Evolutionary conservation across 1,140 invertebrate genomes (phyloP).

Genomic region (Eriocheir sinensis): DNA sequence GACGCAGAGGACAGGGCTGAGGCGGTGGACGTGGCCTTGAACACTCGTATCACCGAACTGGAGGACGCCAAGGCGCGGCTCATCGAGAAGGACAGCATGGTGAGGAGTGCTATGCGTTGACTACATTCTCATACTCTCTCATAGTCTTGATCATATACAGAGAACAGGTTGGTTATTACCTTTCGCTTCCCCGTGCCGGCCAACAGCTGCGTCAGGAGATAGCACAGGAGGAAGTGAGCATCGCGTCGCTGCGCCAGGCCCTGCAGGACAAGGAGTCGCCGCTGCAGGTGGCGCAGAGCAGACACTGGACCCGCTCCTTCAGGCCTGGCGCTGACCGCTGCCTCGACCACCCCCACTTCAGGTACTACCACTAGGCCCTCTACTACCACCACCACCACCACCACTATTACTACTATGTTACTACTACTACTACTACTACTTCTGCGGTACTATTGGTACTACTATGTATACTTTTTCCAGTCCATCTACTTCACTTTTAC

Average conservation of each 20-base stretch:
- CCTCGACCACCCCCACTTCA: constrained; percentile 76
- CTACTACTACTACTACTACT: no score
- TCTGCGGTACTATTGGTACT: no score
- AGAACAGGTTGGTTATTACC: neutral
- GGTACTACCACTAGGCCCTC: constrained; percentile 30
- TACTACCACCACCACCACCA: no score
- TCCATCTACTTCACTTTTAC: neutral
- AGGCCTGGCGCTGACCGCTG: constrained; percentile 76
- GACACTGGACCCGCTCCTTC: constrained; percentile 74
- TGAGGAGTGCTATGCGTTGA: neutral
- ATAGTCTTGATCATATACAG: neutral
- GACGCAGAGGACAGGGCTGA: constrained; percentile 54
- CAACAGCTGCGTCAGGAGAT: constrained; percentile 75
- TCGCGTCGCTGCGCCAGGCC: constrained; percentile 84
- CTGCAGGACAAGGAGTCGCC: constrained; percentile 80
- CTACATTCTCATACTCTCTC: neutral
- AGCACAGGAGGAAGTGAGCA: constrained; percentile 85
- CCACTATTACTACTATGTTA: no score
- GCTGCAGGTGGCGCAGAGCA: constrained; percentile 76
- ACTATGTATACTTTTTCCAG: neutral
- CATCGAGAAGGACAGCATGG: constrained; percentile 59
- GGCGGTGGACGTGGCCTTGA: constrained; percentile 58
- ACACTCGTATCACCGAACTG: constrained; percentile 58
- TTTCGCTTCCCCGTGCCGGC: neutral
- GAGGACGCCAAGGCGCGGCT: constrained; percentile 65